These are phyloP conservation scores for Crepidodera aurea DNA, from an alignment of 2,888 invertebrate species.

Conservation along the genomic window DNA sequence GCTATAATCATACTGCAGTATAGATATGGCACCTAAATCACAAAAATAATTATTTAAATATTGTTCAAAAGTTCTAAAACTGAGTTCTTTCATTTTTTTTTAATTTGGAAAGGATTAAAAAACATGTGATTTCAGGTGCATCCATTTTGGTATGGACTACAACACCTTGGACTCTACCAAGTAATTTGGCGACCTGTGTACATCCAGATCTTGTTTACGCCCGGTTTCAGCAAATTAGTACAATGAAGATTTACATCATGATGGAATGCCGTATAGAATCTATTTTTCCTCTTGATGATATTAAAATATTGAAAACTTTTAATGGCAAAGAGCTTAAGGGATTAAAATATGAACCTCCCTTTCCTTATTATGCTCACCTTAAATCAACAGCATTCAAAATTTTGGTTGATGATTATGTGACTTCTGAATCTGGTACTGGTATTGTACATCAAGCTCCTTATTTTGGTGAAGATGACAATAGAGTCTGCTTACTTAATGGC, in stretches of 20 bases:
- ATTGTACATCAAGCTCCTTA: slow-evolving; percentile 98
- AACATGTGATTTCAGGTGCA: slow-evolving; percentile 54
- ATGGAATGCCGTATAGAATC: slow-evolving; percentile 83
- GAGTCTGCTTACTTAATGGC: slow-evolving; percentile 78
- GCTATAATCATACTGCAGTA: too few species aligned
- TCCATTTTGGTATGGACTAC: slow-evolving; percentile 96
- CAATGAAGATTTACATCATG: slow-evolving; percentile 78
- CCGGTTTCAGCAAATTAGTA: slow-evolving; percentile 75
- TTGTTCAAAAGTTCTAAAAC: neutral
- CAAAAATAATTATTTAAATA: too few species aligned
- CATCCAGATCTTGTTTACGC: slow-evolving; percentile 86
- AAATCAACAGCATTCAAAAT: slow-evolving; percentile 76
- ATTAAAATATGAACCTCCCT: slow-evolving; percentile 78
- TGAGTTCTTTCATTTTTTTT: too few species aligned
- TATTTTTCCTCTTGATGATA: slow-evolving; percentile 80
- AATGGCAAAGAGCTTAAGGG: slow-evolving; percentile 82
- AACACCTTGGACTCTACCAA: slow-evolving; percentile 99
- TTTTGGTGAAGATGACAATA: slow-evolving; percentile 98
- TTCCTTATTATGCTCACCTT: slow-evolving; percentile 82
- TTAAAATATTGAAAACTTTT: slow-evolving; percentile 80
- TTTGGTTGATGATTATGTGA: slow-evolving; percentile 90
- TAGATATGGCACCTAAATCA: too few species aligned
- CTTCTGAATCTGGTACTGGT: slow-evolving; percentile 90
- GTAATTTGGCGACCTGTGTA: slow-evolving; percentile 94
- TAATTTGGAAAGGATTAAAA: neutral